Conservation (phyloP, 1,140 invertebrate species). For the Drosophila chauvacae region DNA sequence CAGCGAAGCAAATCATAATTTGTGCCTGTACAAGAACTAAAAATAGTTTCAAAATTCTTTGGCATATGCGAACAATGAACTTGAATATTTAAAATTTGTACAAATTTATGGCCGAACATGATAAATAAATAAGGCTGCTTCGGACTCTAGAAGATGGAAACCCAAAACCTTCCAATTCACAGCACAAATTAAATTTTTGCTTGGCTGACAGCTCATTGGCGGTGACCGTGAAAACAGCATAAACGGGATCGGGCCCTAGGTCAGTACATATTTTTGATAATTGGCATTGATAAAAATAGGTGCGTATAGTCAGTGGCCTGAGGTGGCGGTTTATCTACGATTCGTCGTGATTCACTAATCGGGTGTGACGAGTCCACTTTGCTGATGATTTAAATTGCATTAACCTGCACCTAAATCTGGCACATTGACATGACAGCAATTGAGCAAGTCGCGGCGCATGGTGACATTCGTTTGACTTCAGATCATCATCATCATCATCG, state of each 20-base stretch:
- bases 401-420: conserved; percentile 59
- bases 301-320: conserved; percentile 23
- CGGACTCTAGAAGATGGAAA: conserved; percentile 12
- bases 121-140: conserved; percentile 40
- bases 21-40: conserved; percentile 1
- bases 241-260: conserved; percentile 44
- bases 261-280: conserved; percentile 53
- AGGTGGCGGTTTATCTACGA: conserved; percentile 16
- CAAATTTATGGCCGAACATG: conserved; percentile 1
- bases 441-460: conserved; percentile 21
- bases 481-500: conserved; percentile 41
- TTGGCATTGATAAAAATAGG: conserved; percentile 64
- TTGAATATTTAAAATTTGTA: conserved; percentile 62
- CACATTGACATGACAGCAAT: conserved; percentile 61
- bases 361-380: conserved; percentile 66
- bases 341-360: conserved; percentile 66
- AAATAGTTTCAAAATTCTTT: conserved; percentile 49
- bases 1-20: conserved; percentile 4
- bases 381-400: conserved; percentile 57
- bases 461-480: conserved; percentile 50
- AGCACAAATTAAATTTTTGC: conserved; percentile 46
- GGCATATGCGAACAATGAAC: conserved; percentile 60
- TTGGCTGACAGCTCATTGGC: conserved; percentile 33
- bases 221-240: conserved; percentile 58
- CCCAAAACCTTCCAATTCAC: conserved; percentile 24